Percentiles rank a stretch among this genome's conserved stretches.
These are phyloP conservation scores for Hirundo rustica DNA, from an alignment of 2,797 vertebrate species.

Conservation along the genomic window DNA sequence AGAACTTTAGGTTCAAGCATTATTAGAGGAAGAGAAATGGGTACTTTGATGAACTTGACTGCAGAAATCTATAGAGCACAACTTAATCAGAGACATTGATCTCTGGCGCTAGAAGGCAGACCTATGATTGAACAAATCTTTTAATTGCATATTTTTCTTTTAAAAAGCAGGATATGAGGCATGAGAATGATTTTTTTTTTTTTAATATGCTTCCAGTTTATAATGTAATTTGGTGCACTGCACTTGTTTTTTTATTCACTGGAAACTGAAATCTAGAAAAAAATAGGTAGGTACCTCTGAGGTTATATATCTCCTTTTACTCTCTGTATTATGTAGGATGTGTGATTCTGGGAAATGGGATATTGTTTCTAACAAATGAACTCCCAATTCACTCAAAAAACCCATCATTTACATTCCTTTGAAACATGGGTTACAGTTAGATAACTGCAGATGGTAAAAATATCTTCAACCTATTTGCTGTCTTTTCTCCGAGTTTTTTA, in stretches of 20 bases:
- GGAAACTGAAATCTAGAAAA: background rate
- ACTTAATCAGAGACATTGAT: slow-evolving; percentile 87
- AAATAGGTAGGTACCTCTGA: background rate
- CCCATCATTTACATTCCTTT: background rate
- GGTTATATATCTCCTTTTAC: background rate
- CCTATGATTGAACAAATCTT: slow-evolving; percentile 67
- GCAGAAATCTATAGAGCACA: slow-evolving; percentile 81
- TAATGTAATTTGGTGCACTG: background rate
- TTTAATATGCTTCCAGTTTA: slow-evolving; percentile 55
- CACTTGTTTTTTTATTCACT: slow-evolving; percentile 1
- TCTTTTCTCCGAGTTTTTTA: background rate
- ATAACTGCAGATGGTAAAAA: background rate
- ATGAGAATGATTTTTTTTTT: slow-evolving; percentile 67
- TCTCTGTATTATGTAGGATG: background rate
- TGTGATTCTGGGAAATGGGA: background rate
- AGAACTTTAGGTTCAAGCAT: slow-evolving; percentile 82
- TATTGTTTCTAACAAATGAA: slow-evolving; percentile 23
- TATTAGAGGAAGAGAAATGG: slow-evolving; percentile 85
- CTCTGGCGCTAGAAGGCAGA: slow-evolving; percentile 71
- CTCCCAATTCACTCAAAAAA: background rate
- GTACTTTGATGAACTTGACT: slow-evolving; percentile 80
- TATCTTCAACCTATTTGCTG: background rate
- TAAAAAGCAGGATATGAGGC: slow-evolving; percentile 65
- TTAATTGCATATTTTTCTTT: slow-evolving; percentile 67
- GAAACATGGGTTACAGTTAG: background rate